phyloP scores from a whole-genome alignment of 2,797 vertebrate genomes.

The Phoebastria nigripes region DNA sequence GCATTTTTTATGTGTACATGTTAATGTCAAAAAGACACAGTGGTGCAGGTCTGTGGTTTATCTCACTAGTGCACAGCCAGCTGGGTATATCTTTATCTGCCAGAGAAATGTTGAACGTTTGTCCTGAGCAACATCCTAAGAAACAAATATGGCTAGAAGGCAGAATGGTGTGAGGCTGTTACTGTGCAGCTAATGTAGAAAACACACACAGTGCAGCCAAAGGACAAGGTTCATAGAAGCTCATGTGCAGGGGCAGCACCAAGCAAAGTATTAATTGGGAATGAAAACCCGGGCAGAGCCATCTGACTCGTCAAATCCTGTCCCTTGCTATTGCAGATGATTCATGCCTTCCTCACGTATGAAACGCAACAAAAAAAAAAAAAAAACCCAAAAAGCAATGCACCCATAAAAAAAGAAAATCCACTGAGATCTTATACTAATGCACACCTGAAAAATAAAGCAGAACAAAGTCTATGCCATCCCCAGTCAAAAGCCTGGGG shows the following conservation, averaged over 20 bases:
- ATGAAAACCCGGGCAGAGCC: background rate
- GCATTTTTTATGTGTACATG: background rate
- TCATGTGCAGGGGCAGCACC: background rate
- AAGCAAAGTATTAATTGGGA: background rate
- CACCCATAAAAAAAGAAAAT: background rate
- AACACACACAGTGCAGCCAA: background rate
- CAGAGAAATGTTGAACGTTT: background rate
- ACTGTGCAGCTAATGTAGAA: background rate
- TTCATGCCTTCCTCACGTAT: background rate
- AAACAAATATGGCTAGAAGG: background rate
- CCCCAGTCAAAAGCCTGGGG: background rate
- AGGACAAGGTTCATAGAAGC: background rate
- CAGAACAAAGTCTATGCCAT: background rate
- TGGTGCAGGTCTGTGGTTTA: background rate
- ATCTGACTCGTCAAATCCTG: background rate
- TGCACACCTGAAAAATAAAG: background rate
- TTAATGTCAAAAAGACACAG: conserved; percentile 21
- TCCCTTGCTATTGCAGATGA: background rate
- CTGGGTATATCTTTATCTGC: background rate
- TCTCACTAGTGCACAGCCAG: background rate
- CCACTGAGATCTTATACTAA: background rate
- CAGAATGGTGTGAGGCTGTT: background rate
- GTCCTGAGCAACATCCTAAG: background rate
- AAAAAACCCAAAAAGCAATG: background rate
- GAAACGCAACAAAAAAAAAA: background rate